phyloP scores from a whole-genome alignment of 30 jellyfish, hydroid and myxozoan genomes.

The Rhopilema esculentum region DNA sequence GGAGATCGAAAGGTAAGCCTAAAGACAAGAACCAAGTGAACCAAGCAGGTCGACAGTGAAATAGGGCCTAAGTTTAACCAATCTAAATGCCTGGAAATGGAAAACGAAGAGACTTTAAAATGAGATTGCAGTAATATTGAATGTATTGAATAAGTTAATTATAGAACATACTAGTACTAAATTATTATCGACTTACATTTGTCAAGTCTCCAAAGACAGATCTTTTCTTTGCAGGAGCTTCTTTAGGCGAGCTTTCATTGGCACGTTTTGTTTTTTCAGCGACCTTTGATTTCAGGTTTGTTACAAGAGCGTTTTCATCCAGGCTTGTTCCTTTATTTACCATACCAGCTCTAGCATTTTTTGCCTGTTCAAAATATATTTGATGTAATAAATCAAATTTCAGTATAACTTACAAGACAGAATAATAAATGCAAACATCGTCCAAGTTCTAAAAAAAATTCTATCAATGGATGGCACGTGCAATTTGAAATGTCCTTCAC shows the following conservation, averaged over 20 bases:
- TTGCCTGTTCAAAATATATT: neutral
- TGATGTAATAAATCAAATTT: neutral
- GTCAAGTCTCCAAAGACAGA: slow-evolving; percentile 93
- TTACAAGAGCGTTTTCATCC: slow-evolving; percentile 4
- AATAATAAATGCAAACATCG: too few species aligned
- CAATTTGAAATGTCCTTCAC: neutral
- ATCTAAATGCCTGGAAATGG: too few species aligned
- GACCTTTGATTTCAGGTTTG: slow-evolving; percentile 16
- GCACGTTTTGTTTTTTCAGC: slow-evolving; percentile 61
- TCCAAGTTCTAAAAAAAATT: neutral
- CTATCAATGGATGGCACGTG: neutral
- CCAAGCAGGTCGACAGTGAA: too few species aligned
- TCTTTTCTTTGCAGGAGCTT: slow-evolving; percentile 79
- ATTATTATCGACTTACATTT: too few species aligned
- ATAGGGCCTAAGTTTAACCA: too few species aligned
- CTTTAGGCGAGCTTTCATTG: slow-evolving; percentile 73
- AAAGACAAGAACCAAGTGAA: too few species aligned
- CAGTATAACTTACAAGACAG: too few species aligned
- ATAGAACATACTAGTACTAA: too few species aligned
- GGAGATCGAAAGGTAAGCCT: too few species aligned
- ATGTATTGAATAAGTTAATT: too few species aligned
- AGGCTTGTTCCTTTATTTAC: neutral
- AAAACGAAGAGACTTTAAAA: too few species aligned
- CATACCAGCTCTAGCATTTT: slow-evolving; percentile 16
- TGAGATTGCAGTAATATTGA: too few species aligned